Conservation (phyloP, 2,888 invertebrate species). For the Serripes groenlandicus region DNA sequence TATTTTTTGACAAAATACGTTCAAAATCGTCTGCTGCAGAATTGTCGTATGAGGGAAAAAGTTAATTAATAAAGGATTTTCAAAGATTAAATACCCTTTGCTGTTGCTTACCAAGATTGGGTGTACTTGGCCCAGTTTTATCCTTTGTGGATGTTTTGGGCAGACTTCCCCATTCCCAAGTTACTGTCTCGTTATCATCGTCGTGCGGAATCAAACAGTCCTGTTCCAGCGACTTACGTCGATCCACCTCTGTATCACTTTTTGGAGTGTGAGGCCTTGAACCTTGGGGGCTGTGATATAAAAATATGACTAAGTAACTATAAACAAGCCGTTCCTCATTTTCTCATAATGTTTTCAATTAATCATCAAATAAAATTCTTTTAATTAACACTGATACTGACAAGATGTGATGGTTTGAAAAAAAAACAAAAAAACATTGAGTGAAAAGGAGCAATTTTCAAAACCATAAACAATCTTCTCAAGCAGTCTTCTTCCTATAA, state of each 20-base stretch:
- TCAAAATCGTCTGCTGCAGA: background rate
- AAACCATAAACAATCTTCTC: too few relatives aligned
- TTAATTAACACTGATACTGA: too few relatives aligned
- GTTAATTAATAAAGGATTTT: background rate
- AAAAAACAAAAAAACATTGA: too few relatives aligned
- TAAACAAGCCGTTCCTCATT: background rate
- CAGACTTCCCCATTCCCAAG: constrained; percentile 84
- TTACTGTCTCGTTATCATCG: constrained; percentile 71
- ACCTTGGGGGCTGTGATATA: constrained; percentile 70
- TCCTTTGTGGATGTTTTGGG: constrained; percentile 65
- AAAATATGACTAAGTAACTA: background rate
- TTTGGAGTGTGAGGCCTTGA: constrained; percentile 87
- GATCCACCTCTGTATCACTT: constrained; percentile 97
- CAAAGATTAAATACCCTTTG: background rate
- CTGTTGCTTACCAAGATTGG: constrained; percentile 1
- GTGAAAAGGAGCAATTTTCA: too few relatives aligned
- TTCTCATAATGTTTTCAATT: background rate
- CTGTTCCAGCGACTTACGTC: constrained; percentile 87
- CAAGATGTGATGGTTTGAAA: too few relatives aligned
- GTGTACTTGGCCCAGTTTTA: background rate
- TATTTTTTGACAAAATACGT: too few relatives aligned
- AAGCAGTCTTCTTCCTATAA: too few relatives aligned
- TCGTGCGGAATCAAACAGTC: constrained; percentile 61
- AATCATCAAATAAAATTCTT: too few relatives aligned
- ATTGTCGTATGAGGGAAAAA: background rate